These are phyloP conservation scores for Amblyraja radiata DNA, from an alignment of 2,797 vertebrate genomes.

Conservation along the genomic window DNA sequence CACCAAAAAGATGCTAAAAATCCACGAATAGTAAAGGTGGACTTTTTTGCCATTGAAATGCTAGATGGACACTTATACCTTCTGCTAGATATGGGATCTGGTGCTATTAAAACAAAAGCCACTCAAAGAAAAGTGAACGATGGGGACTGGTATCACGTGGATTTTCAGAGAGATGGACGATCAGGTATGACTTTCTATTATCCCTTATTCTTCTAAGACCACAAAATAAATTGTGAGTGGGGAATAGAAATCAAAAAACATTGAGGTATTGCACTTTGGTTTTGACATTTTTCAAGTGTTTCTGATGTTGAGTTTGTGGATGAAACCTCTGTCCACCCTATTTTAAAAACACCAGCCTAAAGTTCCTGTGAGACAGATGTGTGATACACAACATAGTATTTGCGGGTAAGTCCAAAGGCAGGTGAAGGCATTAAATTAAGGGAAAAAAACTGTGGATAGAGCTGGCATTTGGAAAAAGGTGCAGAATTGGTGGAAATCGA, in stretches of 20 bases:
- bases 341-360: not conserved
- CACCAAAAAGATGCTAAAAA: slow-evolving; percentile 87
- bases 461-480: not conserved
- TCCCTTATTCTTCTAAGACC: not conserved
- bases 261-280: not conserved
- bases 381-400: too few relatives aligned
- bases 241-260: not conserved
- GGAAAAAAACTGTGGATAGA: not conserved
- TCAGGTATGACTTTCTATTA: slow-evolving; percentile 66
- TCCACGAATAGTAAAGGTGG: slow-evolving; percentile 83
- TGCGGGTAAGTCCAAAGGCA: not conserved
- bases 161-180: slow-evolving; percentile 91
- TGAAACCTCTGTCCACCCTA: not conserved
- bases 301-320: not conserved
- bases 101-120: slow-evolving; percentile 89
- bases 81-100: slow-evolving; percentile 93
- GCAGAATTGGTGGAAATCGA: too few relatives aligned
- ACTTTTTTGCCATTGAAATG: slow-evolving; percentile 98
- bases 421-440: too few relatives aligned
- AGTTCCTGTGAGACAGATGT: not conserved
- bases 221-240: not conserved
- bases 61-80: slow-evolving; percentile 91
- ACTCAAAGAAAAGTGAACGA: slow-evolving; percentile 96
- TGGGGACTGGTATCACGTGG: slow-evolving; percentile 97
- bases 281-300: not conserved